phyloP scores from a whole-genome alignment of 2,888 invertebrate genomes.

The Pseudococcus jackbeardsleyi region DNA sequence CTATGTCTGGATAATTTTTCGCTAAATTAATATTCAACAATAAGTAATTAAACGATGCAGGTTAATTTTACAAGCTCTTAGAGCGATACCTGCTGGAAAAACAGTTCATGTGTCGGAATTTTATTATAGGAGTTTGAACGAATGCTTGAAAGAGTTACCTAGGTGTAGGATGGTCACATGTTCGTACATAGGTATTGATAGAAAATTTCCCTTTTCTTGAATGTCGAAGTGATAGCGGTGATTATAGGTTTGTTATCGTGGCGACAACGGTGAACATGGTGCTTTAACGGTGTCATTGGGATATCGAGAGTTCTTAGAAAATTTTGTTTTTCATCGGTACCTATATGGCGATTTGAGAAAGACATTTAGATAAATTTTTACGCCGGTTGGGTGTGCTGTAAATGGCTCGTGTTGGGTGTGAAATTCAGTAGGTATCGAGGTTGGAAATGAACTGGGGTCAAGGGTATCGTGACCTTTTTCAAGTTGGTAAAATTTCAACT shows the following conservation, averaged over 20 bases:
- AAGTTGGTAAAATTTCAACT: no score
- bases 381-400: no score
- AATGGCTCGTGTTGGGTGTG: no score
- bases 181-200: background rate
- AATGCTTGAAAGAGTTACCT: background rate
- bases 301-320: background rate
- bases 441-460: no score
- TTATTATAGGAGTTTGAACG: background rate
- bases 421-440: no score
- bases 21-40: constrained; percentile 29
- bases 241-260: background rate
- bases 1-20: constrained; percentile 23
- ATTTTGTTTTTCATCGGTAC: no score
- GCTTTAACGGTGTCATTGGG: background rate
- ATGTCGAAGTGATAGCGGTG: background rate
- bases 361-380: no score
- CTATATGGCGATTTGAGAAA: no score
- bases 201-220: background rate
- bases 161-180: background rate
- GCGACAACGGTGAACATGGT: background rate
- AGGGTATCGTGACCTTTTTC: no score
- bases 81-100: constrained; percentile 14
- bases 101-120: background rate
- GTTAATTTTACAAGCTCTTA: background rate
- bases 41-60: constrained; percentile 30